Evolutionary conservation across 2,888 invertebrate species (phyloP), one percentile per base, ranked within the genome.

Genomic region (Nephrotoma guestfalica): DNA sequence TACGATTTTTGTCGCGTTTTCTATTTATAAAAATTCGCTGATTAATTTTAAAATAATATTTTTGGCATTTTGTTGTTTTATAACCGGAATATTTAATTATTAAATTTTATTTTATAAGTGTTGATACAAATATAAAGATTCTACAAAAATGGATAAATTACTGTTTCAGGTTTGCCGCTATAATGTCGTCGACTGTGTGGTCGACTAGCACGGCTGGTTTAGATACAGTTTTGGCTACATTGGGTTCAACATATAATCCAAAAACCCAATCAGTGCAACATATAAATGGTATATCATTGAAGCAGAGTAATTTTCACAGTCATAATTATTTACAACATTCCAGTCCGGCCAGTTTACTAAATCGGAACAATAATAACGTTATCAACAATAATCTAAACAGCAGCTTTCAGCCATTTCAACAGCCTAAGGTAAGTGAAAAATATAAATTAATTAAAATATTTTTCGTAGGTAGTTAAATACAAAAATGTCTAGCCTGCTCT

Each of bases 181-280:
- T 71, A 30, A 71, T 71, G 71, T 30, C 71, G 15, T 84, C 84
- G 95, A 95, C 95, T 92, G 93, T 95, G 92, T 95, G 95, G 95
- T 94, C 94, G 90, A 94, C 94, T 90, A 93, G 93, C 91, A 93
- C 94, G 89, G 93, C 93, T 91, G 94, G 92, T 89, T 90, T 93
- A 90, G 91, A 91, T 87, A 89, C 89, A 85, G 89, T 89, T 83
- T 88, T 89, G 86, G 89, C 88, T 87, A 88, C 88, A 86, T 86
- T 89, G 83, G 88, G 88, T 86, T 86, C 89, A 85, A 88, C 88
- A 41, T 87, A 71, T 13, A 87, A 87, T 83, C 85, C 85, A 2
- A 86, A 86, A 85, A 86, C 86, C 5, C 41, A 83, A n/a, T 51
- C 83, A 6, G 51, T 43, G 18, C 87, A 88, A 18, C 87, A 87